Evolutionary conservation across 1,140 invertebrate genomes (phyloP).

Genomic region (Microvelia longipes): DNA sequence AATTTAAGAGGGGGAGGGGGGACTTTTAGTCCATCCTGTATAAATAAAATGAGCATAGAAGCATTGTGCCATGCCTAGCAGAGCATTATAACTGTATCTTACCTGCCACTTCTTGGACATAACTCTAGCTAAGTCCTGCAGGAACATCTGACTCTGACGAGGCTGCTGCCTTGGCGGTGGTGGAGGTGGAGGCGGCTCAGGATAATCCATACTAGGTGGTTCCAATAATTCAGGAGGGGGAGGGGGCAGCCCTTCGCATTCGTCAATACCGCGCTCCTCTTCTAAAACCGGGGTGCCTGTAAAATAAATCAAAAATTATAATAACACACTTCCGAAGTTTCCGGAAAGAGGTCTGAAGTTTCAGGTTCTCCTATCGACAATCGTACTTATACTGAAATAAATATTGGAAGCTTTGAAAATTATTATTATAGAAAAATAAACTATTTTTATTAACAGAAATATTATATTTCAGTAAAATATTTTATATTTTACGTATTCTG

Average conservation of each 20-base stretch:
- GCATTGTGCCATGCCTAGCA: no score
- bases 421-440: no score
- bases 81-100: no score
- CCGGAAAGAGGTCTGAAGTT: background rate
- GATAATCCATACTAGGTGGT: slow-evolving; percentile 37
- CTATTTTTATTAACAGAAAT: no score
- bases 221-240: slow-evolving; percentile 57
- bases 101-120: slow-evolving; percentile 91
- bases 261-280: slow-evolving; percentile 11
- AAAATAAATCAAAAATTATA: background rate
- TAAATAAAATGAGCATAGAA: no score
- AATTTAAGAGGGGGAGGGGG: no score
- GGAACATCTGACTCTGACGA: slow-evolving; percentile 44
- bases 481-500: no score
- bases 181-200: slow-evolving; percentile 33
- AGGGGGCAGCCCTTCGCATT: slow-evolving; percentile 37
- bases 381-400: no score
- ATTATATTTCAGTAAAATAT: no score
- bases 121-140: slow-evolving; percentile 73
- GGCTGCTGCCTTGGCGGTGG: slow-evolving; percentile 46
- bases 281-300: slow-evolving; percentile 20
- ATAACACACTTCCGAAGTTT: background rate
- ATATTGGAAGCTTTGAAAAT: no score
- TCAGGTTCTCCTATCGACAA: background rate
- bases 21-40: no score